Evolutionary conservation across 2,113 vertebrate genomes (phyloP), one percentile per base, ranked within the genome.

Genomic region (Actinemys pallida): DNA sequence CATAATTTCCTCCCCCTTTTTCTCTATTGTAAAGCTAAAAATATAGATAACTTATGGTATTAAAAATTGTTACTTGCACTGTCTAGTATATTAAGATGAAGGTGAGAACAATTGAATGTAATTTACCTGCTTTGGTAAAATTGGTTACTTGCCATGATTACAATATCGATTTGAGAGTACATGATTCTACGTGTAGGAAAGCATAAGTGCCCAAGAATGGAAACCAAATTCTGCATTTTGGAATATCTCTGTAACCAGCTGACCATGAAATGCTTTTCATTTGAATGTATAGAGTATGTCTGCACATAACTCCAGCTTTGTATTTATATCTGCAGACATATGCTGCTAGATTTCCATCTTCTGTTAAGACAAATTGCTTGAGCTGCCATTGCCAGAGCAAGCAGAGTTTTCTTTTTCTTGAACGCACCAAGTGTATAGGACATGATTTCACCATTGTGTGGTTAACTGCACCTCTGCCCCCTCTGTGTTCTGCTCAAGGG

Each of bases 331-430:
- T 89, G 42, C 88, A 92, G 56, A 95, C 97, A 93, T 96, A 96
- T 97, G 97, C 93, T 98, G 97, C 95, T 97, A 93, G 96, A 53
- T 97, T 94, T 94, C 94, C 94, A 90, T 96, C 97, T 97, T 96
- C 91, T 94, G 96, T 91, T 97, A 97, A 88, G 53, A 98, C 97
- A 97, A 96, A 98, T 98, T 92, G 92, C 95, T 97, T 93, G 72
- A 95, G 93, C 97, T 53, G 91, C 96, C 95, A 96, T 97, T 98
- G 98, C 97, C 97, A 98, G 97, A 96, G 97, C 97, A 98, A 98
- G 96, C 86, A 95, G 47, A 94, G 75, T 93, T 93, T 95, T 56
- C 83, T 84, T 90, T 91, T 81, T 88, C 87, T 93, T 80, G 81
- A 69, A 94, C 86, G 49, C 86, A 84, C 83, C 0, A 8, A 96